Evolutionary conservation across 1,140 invertebrate genomes (phyloP).

Genomic region (Caenorhabditis remanei): DNA sequence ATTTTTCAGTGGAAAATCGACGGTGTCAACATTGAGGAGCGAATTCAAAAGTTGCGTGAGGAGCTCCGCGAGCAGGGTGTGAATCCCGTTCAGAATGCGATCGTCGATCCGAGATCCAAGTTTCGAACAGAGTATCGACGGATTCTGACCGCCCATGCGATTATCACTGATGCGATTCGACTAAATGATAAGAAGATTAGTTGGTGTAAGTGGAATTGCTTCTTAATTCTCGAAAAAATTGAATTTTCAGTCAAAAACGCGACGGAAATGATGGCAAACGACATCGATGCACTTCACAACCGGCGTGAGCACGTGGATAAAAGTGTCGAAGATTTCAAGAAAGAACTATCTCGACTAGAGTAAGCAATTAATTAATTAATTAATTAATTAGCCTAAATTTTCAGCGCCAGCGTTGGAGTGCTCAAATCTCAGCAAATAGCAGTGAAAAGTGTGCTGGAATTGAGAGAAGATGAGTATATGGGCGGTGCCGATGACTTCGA

Average conservation of each 20-base stretch:
- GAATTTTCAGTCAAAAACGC: not conserved
- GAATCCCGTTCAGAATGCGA: not conserved
- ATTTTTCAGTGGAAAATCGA: conserved; percentile 48
- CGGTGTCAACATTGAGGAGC: not conserved
- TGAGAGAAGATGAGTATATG: conserved; percentile 42
- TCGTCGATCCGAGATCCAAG: conserved; percentile 13
- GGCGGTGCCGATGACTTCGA: not conserved
- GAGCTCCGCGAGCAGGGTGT: not conserved
- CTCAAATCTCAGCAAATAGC: conserved; percentile 30
- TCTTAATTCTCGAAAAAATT: not conserved
- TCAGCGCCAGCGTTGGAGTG: conserved; percentile 10
- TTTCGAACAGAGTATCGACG: conserved; percentile 42
- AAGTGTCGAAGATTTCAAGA: not conserved
- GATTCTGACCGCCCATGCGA: conserved; percentile 4
- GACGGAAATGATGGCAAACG: not conserved
- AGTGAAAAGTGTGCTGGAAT: conserved; percentile 39
- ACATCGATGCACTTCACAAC: not conserved
- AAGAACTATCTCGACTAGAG: not conserved
- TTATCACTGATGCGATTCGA: not conserved
- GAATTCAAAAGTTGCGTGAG: not conserved
- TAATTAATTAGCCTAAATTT: not conserved
- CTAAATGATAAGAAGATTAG: not conserved
- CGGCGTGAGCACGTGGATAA: conserved; percentile 8
- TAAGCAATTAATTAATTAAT: not conserved
- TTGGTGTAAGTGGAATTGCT: not conserved